These are phyloP conservation scores for Eupithecia inturbata DNA, from an alignment of 2,888 invertebrate species.

Conservation along the genomic window DNA sequence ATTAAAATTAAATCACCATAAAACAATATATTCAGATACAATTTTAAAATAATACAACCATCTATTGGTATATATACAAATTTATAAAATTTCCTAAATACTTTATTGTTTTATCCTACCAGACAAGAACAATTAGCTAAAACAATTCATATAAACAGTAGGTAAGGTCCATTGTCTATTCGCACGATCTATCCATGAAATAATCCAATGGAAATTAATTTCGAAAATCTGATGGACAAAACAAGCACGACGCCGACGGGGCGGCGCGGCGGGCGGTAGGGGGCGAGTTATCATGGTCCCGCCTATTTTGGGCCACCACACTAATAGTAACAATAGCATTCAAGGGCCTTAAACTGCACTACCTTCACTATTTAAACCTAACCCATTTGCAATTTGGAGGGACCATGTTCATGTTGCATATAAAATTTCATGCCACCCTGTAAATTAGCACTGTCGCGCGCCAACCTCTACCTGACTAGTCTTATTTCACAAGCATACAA, in stretches of 20 bases:
- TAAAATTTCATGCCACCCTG: conserved; percentile 18
- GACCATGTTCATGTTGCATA: neutral
- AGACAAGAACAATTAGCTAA: conserved; percentile 38
- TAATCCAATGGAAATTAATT: neutral
- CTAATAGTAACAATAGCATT: neutral
- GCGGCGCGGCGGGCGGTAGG: too few relatives aligned
- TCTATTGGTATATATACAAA: conserved; percentile 67
- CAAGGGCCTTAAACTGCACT: neutral
- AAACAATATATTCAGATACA: conserved; percentile 43
- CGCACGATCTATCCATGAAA: neutral
- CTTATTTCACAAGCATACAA: neutral
- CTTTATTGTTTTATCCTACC: conserved; percentile 37
- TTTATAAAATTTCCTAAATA: conserved; percentile 71
- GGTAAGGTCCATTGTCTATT: conserved; percentile 3
- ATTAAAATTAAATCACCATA: conserved; percentile 47
- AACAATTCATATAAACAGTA: conserved; percentile 31
- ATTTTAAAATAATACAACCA: conserved; percentile 47
- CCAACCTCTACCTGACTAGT: conserved; percentile 13
- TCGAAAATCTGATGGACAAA: neutral
- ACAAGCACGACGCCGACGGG: conserved; percentile 3
- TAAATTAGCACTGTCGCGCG: conserved; percentile 12
- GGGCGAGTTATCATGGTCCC: conserved; percentile 1
- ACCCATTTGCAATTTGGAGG: neutral
- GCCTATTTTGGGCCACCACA: neutral
- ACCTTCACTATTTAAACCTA: neutral